Percentiles rank a stretch among this genome's conserved stretches.
Evolutionary conservation across 2,888 invertebrate genomes (phyloP).

Genomic region (Tipula confusa): DNA sequence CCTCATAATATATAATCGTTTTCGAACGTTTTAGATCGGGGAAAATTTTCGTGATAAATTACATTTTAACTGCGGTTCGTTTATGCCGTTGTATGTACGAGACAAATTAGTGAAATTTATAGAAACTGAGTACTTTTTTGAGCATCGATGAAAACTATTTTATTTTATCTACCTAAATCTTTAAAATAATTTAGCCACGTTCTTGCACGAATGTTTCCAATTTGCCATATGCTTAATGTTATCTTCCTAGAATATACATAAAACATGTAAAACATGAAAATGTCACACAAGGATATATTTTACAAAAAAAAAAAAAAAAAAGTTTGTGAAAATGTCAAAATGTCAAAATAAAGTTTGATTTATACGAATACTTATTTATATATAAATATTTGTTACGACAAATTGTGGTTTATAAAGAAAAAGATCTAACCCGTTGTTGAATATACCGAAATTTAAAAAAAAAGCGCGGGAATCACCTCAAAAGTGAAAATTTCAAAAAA

Average conservation of each 20-base stretch:
- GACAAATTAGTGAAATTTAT: not conserved
- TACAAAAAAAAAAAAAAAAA: too few species aligned
- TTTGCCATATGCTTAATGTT: not conserved
- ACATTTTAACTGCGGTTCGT: not conserved
- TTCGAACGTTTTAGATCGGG: not conserved
- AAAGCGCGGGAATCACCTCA: not conserved
- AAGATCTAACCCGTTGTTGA: not conserved
- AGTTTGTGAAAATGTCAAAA: not conserved
- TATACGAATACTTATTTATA: not conserved
- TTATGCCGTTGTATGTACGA: not conserved
- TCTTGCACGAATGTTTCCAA: not conserved
- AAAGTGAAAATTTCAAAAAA: not conserved
- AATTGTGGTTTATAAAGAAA: not conserved
- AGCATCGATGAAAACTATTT: not conserved
- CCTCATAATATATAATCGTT: not conserved
- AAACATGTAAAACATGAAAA: not conserved
- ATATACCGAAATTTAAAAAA: not conserved
- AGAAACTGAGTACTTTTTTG: not conserved
- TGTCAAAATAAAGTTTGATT: slow-evolving; percentile 1
- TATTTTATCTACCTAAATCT: not conserved
- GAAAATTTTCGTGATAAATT: not conserved
- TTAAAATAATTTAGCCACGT: not conserved
- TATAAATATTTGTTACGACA: not conserved
- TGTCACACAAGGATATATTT: not conserved
- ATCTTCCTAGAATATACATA: not conserved